phyloP scores from a whole-genome alignment of 1,140 invertebrate genomes.

The Apis cerana region DNA sequence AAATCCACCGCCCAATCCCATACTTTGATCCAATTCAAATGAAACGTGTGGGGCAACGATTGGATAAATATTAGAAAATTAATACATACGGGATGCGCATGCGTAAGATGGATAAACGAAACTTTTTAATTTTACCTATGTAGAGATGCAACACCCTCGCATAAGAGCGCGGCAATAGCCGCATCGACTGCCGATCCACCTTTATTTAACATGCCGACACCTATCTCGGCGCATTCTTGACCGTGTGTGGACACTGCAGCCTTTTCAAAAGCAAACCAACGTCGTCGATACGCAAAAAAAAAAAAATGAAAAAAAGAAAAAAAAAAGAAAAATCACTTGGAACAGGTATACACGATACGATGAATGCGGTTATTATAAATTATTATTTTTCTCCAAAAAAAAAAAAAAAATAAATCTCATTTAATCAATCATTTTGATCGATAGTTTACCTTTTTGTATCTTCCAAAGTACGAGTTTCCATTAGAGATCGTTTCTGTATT shows the following conservation, averaged over 20 bases:
- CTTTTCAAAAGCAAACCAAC: constrained; percentile 33
- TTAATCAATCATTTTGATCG: background rate
- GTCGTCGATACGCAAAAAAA: no score
- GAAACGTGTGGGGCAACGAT: no score
- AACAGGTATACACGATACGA: background rate
- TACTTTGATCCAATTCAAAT: constrained; percentile 70
- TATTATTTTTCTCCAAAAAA: no score
- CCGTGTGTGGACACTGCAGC: constrained; percentile 75
- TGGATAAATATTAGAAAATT: no score
- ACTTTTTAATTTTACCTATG: constrained; percentile 81
- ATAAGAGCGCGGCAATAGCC: constrained; percentile 90
- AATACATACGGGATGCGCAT: no score
- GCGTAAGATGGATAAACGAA: no score
- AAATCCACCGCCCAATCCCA: constrained; percentile 92
- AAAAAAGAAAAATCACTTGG: background rate
- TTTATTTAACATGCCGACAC: constrained; percentile 82
- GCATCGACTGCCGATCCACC: constrained; percentile 92
- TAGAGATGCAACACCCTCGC: constrained; percentile 90
- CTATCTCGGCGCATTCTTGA: constrained; percentile 75
- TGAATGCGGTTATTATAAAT: background rate
- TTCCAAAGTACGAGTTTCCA: constrained; percentile 47
- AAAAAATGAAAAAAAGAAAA: no score
- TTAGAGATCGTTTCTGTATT: constrained; percentile 25
- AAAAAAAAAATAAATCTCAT: no score
- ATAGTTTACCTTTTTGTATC: constrained; percentile 62